phyloP scores from a whole-genome alignment of 1,140 invertebrate genomes.

The Trachymyrmex septentrionalis region DNA sequence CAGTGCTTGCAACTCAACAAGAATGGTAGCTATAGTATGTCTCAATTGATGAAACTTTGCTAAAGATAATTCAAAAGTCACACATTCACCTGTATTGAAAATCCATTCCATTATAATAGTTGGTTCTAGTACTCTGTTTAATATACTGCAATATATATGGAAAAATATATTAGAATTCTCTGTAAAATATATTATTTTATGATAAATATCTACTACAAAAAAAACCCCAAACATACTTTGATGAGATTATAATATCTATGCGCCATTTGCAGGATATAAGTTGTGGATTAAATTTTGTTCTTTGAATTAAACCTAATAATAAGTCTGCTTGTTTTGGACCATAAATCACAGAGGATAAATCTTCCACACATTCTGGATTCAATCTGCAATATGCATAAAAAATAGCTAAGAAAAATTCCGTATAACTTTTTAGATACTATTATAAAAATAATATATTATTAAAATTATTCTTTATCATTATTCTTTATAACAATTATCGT shows the following conservation, averaged over 20 bases:
- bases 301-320: conserved; percentile 77
- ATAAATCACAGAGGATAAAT: conserved; percentile 80
- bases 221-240: conserved; percentile 77
- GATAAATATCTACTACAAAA: conserved; percentile 35
- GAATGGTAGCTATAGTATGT: conserved; percentile 81
- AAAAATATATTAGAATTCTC: conserved; percentile 30
- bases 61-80: conserved; percentile 83
- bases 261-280: conserved; percentile 82
- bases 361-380: conserved; percentile 81
- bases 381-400: conserved; percentile 77
- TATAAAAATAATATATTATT: neutral
- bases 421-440: neutral
- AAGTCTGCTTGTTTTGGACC: conserved; percentile 78
- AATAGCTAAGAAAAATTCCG: neutral
- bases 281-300: conserved; percentile 77
- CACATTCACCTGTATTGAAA: conserved; percentile 79
- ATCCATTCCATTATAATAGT: conserved; percentile 84
- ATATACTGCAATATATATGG: conserved; percentile 76
- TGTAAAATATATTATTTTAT: conserved; percentile 18
- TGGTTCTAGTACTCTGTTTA: conserved; percentile 83
- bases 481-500: neutral
- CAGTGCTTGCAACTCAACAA: conserved; percentile 81
- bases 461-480: neutral
- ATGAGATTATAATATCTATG: conserved; percentile 83
- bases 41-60: conserved; percentile 83